phyloP scores from a whole-genome alignment of 2,113 vertebrate genomes.

The Corythaeola cristata region DNA sequence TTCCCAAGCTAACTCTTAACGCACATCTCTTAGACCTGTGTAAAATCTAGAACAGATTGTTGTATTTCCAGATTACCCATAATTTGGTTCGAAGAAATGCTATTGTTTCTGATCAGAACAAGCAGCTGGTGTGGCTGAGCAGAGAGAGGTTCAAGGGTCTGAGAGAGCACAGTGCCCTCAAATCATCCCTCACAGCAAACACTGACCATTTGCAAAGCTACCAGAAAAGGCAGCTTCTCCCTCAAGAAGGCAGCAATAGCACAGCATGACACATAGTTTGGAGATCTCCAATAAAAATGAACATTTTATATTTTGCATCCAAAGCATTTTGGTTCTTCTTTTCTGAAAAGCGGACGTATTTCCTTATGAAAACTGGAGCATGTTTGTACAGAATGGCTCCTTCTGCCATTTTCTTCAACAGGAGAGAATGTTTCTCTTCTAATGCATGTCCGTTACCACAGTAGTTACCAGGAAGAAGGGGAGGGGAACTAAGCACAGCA shows the following conservation, averaged over 20 bases:
- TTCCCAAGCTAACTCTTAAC: background rate
- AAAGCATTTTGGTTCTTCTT: background rate
- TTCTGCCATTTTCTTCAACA: background rate
- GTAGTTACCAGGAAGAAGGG: background rate
- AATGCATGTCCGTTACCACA: background rate
- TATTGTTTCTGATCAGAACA: background rate
- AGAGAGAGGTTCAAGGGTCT: background rate
- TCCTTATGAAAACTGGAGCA: background rate
- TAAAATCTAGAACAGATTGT: background rate
- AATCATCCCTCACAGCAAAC: background rate
- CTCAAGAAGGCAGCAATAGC: background rate
- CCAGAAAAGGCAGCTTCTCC: background rate
- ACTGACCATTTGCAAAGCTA: background rate
- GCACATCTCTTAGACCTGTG: background rate
- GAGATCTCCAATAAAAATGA: background rate
- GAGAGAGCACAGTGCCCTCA: background rate
- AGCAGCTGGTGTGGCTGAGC: background rate
- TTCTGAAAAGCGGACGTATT: background rate
- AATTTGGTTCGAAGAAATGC: background rate
- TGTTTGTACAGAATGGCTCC: background rate
- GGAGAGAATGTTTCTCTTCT: background rate
- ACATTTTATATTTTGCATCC: background rate
- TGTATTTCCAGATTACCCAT: background rate
- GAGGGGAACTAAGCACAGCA: background rate
- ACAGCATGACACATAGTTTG: background rate